Conservation (phyloP, 2,797 vertebrate genomes). For the Gorsachius magnificus region DNA sequence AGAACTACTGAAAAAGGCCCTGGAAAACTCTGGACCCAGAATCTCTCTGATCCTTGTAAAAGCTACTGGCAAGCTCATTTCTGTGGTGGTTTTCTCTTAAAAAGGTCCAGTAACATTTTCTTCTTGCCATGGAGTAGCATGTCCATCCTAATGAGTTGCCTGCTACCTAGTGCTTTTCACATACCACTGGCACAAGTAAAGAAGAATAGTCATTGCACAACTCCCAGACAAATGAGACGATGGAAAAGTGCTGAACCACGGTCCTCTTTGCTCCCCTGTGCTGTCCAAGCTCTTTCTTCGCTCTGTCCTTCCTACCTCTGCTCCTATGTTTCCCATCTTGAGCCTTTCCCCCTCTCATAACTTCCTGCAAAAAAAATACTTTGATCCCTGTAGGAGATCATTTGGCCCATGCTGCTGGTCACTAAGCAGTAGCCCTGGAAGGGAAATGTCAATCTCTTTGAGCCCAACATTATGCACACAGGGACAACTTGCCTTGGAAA, state of each 20-base stretch:
- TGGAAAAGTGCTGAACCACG: not conserved
- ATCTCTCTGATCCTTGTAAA: slow-evolving; percentile 7
- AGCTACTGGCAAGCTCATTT: slow-evolving; percentile 1
- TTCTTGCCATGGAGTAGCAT: not conserved
- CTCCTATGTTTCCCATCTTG: not conserved
- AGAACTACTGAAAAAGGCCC: not conserved
- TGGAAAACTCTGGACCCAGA: not conserved
- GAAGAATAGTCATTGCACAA: not conserved
- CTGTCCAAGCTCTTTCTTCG: not conserved
- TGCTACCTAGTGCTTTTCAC: slow-evolving; percentile 2
- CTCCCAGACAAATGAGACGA: not conserved
- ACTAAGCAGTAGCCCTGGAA: not conserved
- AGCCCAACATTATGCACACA: not conserved
- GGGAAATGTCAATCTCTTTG: not conserved
- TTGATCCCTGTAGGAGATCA: not conserved
- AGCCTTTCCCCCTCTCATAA: accelerated
- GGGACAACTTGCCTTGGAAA: not conserved
- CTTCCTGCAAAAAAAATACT: not conserved
- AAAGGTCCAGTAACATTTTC: not conserved
- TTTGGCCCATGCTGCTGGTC: not conserved
- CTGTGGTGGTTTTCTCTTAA: slow-evolving; percentile 6
- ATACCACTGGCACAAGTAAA: slow-evolving; percentile 6
- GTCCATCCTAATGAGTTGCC: not conserved
- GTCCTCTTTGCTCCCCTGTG: not conserved
- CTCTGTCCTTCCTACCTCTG: not conserved